phyloP scores from a whole-genome alignment of 2,797 vertebrate genomes.

The Acanthornis magna region DNA sequence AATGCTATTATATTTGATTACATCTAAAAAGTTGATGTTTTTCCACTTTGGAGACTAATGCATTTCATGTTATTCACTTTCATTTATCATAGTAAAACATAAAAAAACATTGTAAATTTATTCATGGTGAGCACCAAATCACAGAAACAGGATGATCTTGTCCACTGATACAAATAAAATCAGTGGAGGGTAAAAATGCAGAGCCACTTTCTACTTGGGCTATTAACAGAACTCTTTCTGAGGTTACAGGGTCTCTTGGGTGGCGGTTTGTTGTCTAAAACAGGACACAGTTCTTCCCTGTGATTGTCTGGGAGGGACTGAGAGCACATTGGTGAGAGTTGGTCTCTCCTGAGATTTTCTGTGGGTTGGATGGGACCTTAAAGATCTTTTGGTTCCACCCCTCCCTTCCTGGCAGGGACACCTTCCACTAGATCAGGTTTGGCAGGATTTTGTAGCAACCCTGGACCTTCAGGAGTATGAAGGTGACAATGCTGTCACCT shows the following conservation, averaged over 20 bases:
- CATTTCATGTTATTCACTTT: not conserved
- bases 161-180: not conserved
- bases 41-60: not conserved
- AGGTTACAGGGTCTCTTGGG: not conserved
- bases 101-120: not conserved
- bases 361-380: not conserved
- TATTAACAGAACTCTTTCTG: not conserved
- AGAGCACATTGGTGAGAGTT: not conserved
- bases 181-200: fast-evolving
- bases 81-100: not conserved
- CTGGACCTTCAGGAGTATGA: not conserved
- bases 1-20: not conserved
- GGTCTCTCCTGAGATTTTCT: not conserved
- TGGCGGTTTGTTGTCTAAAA: not conserved
- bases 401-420: not conserved
- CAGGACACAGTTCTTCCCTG: not conserved
- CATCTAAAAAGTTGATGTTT: not conserved
- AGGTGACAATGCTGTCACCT: not conserved
- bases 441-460: not conserved
- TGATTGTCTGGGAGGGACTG: not conserved
- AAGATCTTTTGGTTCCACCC: not conserved
- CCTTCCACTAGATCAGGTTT: not conserved
- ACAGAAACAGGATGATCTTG: not conserved
- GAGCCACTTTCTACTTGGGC: fast-evolving
- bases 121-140: not conserved